phyloP scores from a whole-genome alignment of 2,888 invertebrate genomes.

The Eupithecia subfuscata region DNA sequence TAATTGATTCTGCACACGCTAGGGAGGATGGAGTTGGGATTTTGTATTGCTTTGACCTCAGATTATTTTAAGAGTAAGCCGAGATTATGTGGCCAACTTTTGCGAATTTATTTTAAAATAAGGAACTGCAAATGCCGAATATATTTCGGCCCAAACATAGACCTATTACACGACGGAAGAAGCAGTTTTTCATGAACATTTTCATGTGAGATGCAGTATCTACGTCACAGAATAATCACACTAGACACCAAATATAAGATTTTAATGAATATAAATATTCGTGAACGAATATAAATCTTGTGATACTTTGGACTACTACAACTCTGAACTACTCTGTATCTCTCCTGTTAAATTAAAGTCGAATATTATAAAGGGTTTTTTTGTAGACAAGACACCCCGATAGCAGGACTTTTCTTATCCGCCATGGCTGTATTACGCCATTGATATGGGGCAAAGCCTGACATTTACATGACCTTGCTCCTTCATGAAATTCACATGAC shows the following conservation, averaged over 20 bases:
- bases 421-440: not conserved
- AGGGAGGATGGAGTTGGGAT: constrained; percentile 29
- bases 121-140: not conserved
- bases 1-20: constrained; percentile 73
- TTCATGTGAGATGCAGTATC: not conserved
- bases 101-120: not conserved
- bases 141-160: not conserved
- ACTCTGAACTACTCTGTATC: not conserved
- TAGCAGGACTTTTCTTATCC: not conserved
- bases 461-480: not conserved
- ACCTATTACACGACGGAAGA: not conserved
- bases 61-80: not conserved
- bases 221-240: not conserved
- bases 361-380: not conserved
- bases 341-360: not conserved
- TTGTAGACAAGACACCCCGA: not conserved
- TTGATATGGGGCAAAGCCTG: not conserved
- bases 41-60: constrained; percentile 4
- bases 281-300: not conserved
- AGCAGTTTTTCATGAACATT: not conserved
- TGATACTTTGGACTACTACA: not conserved
- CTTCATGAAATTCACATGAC: constrained; percentile 2
- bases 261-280: not conserved
- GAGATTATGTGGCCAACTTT: not conserved
- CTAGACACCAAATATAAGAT: not conserved